Evolutionary conservation across 2,888 invertebrate genomes (phyloP).

Genomic region (Criorhina ranunculi): DNA sequence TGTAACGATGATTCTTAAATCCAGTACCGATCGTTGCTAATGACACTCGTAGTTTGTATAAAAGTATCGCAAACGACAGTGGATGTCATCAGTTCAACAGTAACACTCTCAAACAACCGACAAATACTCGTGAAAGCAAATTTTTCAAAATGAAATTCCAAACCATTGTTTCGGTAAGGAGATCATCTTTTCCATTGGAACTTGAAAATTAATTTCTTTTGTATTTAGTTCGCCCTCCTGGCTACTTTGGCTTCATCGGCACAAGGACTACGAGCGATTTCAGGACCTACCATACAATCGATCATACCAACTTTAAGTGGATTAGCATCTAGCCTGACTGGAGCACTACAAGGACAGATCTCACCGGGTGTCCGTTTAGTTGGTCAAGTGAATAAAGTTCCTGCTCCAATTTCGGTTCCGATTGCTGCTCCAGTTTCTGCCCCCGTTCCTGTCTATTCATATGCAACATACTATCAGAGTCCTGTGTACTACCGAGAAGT

Average conservation of each 20-base stretch:
- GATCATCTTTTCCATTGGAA: too few species aligned
- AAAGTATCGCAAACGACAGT: neutral
- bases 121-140: neutral
- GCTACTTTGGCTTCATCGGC: constrained; percentile 12
- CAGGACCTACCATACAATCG: neutral
- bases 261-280: constrained; percentile 29
- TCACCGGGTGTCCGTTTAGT: neutral
- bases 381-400: neutral
- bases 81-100: constrained; percentile 37
- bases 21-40: neutral
- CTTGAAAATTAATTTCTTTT: neutral
- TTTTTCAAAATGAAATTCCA: constrained; percentile 26
- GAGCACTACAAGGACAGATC: neutral
- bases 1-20: neutral
- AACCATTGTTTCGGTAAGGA: constrained; percentile 13
- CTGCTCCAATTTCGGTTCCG: neutral
- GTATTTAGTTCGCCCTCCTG: constrained; percentile 30
- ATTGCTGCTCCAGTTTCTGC: neutral
- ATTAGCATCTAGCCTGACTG: neutral
- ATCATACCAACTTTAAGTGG: neutral
- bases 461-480: neutral
- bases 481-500: constrained; percentile 22
- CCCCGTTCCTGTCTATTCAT: constrained; percentile 3
- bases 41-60: constrained; percentile 16
- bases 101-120: constrained; percentile 13